These are phyloP conservation scores for Bacillus rossius DNA, from an alignment of 1,140 invertebrate species.

Conservation along the genomic window DNA sequence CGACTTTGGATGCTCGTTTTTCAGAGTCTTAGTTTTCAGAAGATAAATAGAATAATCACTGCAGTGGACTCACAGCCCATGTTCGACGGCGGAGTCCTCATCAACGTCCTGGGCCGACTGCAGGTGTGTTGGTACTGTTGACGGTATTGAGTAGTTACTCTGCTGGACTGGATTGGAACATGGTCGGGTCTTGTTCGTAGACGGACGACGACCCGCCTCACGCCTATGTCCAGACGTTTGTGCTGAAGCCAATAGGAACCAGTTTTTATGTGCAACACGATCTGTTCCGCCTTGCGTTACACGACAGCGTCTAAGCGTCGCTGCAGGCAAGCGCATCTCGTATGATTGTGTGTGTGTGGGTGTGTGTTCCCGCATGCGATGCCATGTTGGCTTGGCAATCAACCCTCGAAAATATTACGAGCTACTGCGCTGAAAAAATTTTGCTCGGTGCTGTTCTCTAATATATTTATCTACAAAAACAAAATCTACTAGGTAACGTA, in stretches of 20 bases:
- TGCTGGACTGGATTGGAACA: slow-evolving; percentile 28
- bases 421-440: neutral
- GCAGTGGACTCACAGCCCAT: slow-evolving; percentile 93
- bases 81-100: slow-evolving; percentile 90
- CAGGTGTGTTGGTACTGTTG: slow-evolving; percentile 56
- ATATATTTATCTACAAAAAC: no score
- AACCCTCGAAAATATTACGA: no score
- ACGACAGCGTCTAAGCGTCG: slow-evolving; percentile 56
- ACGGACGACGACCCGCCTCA: slow-evolving; percentile 90
- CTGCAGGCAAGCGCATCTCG: slow-evolving; percentile 35
- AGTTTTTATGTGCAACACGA: slow-evolving; percentile 90
- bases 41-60: slow-evolving; percentile 86
- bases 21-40: slow-evolving; percentile 83
- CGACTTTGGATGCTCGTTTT: slow-evolving; percentile 35
- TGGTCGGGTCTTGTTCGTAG: slow-evolving; percentile 44
- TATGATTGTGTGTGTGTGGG: slow-evolving; percentile 14
- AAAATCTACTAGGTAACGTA: no score
- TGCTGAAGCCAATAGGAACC: slow-evolving; percentile 77
- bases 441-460: no score
- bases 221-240: slow-evolving; percentile 87
- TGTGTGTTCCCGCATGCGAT: slow-evolving; percentile 17
- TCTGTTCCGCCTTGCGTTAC: slow-evolving; percentile 81
- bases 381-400: slow-evolving; percentile 13
- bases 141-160: neutral
- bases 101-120: slow-evolving; percentile 88